Evolutionary conservation across 2,888 invertebrate species (phyloP), one percentile per base, ranked within the genome.

Genomic region (Sycophila texana): DNA sequence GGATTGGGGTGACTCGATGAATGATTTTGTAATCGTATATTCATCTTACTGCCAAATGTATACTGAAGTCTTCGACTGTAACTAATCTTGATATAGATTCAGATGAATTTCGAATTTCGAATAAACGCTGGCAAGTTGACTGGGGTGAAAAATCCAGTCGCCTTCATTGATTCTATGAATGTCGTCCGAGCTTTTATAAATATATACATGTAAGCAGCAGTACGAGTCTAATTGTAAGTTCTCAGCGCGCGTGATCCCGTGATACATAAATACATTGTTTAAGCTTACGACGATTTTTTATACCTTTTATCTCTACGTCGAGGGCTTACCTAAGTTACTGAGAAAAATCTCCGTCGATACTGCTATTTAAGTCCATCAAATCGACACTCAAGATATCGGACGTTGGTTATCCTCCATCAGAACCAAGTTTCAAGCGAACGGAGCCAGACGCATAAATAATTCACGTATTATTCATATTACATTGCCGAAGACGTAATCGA

Each of bases 201-300:
- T 39, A 58, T 18, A 71, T 71, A 39, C 58, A 58, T 20, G 65
- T 13, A n/a, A n/a, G 82, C 73, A 80, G 73, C 63, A 51, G 67
- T 80, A 73, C 51, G 14, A 63, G 57, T 39, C 18, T 57, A 4
- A 5, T 22, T 26, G 26, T 39, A 53, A 39, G 39, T 39, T n/a
- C 26, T 18, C 26, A 61, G 81, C 67, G 75, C 79, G 80, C 57
- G 53, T 79, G 85, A 86, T 86, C 83, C 75, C 63, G 67, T 51
- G 80, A 88, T 89, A 88, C 89, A 89, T 89, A 88, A 88, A 89
- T 89, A 84, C 87, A 89, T 89, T 85, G 84, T 82, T 71, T 72
- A 74, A 47, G 77, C 13, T 68, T 67, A n/a, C 18, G 53, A 55
- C 55, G 39, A 61, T 79, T 81, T 81, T 77, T 79, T 81, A 49